A percentile compares a stretch with the other conserved stretches of the same genome.
These are phyloP conservation scores for Diachrysia chrysitis DNA, from an alignment of 2,888 invertebrate genomes.

Conservation along the genomic window DNA sequence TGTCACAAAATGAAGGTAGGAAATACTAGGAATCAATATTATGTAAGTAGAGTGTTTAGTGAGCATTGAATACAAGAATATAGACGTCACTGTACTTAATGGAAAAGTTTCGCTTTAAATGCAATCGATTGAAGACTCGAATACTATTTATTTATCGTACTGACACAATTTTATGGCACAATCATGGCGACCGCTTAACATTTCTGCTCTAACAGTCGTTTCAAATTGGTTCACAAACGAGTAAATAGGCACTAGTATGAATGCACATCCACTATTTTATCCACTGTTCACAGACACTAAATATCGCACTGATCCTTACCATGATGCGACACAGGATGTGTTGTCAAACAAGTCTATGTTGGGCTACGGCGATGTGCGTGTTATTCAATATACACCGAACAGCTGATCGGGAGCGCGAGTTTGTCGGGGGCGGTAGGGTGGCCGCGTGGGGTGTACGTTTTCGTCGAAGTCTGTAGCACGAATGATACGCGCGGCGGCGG, in stretches of 20 bases:
- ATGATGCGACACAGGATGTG: constrained; percentile 73
- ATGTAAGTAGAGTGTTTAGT: constrained; percentile 51
- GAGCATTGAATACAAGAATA: constrained; percentile 35
- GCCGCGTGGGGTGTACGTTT: constrained; percentile 76
- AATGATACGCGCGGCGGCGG: constrained; percentile 80
- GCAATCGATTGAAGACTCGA: constrained; percentile 23
- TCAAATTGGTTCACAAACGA: constrained; percentile 52
- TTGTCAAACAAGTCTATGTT: constrained; percentile 70
- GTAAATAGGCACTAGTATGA: constrained; percentile 66
- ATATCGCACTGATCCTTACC: constrained; percentile 80
- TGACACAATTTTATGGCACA: constrained; percentile 30
- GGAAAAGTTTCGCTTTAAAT: constrained; percentile 34
- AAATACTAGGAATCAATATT: constrained; percentile 53
- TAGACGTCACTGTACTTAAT: constrained; percentile 29
- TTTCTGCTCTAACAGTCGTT: constrained; percentile 29
- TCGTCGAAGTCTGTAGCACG: constrained; percentile 81
- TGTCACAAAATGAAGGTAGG: constrained; percentile 51
- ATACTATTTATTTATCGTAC: constrained; percentile 34
- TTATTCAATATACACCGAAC: constrained; percentile 68
- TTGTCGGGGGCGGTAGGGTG: constrained; percentile 65
- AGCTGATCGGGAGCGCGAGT: constrained; percentile 81
- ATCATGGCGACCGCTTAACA: constrained; percentile 31
- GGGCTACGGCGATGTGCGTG: constrained; percentile 61
- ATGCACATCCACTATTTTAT: constrained; percentile 67
- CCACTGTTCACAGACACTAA: constrained; percentile 77